Evolutionary conservation across 2,888 invertebrate species (phyloP).

Genomic region (Agonopterix heracliana): DNA sequence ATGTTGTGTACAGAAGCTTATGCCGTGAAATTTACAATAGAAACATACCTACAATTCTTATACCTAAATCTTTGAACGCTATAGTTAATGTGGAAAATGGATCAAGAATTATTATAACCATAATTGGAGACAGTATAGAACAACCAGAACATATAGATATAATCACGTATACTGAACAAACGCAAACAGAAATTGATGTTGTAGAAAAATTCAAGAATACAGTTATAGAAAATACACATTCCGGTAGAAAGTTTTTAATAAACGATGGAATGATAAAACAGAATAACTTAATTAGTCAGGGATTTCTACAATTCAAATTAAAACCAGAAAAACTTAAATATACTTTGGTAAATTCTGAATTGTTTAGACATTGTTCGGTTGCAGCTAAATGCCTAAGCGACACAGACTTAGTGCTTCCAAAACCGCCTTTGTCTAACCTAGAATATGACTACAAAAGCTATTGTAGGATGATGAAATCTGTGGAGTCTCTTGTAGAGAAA

Average conservation of each 20-base stretch:
- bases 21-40: slow-evolving; percentile 57
- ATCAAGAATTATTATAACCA: slow-evolving; percentile 70
- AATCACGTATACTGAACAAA: slow-evolving; percentile 52
- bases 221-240: slow-evolving; percentile 65
- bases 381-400: slow-evolving; percentile 50
- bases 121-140: slow-evolving; percentile 45
- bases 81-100: slow-evolving; percentile 75
- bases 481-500: slow-evolving; percentile 56
- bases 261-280: slow-evolving; percentile 71
- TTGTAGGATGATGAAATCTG: slow-evolving; percentile 68
- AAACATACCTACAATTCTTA: slow-evolving; percentile 66
- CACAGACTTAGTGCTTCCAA: slow-evolving; percentile 41
- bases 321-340: slow-evolving; percentile 64
- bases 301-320: slow-evolving; percentile 56
- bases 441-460: slow-evolving; percentile 61
- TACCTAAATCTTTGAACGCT: slow-evolving; percentile 70
- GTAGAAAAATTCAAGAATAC: slow-evolving; percentile 69
- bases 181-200: slow-evolving; percentile 43
- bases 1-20: slow-evolving; percentile 55
- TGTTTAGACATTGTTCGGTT: slow-evolving; percentile 68
- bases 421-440: slow-evolving; percentile 32
- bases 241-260: slow-evolving; percentile 68
- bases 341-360: slow-evolving; percentile 68
- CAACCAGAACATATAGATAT: slow-evolving; percentile 70
- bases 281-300: slow-evolving; percentile 48